Conservation (phyloP, 2,113 vertebrate genomes). For the Corythornis cristatus region DNA sequence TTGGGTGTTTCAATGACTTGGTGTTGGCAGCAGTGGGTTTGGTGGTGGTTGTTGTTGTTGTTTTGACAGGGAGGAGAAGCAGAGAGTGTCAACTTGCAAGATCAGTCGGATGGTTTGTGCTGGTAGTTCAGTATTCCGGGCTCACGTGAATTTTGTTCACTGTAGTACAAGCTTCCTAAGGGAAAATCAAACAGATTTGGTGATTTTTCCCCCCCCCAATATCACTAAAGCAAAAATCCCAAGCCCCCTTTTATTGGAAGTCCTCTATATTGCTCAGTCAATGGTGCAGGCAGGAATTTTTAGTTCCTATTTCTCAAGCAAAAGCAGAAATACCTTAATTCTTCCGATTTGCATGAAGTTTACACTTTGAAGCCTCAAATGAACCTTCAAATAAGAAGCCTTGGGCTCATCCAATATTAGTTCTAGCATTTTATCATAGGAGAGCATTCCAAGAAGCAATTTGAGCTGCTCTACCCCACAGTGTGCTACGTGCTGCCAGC, state of each 20-base stretch:
- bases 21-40: neutral
- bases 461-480: neutral
- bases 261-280: neutral
- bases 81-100: neutral
- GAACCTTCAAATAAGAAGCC: neutral
- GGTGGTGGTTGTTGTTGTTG: neutral
- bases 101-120: neutral
- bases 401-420: neutral
- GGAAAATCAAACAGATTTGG: neutral
- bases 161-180: neutral
- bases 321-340: neutral
- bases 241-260: neutral
- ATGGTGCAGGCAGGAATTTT: neutral
- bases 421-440: neutral
- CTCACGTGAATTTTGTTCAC: neutral
- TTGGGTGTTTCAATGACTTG: conserved; percentile 9
- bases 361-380: neutral
- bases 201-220: fast-evolving
- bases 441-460: neutral
- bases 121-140: neutral
- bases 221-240: neutral
- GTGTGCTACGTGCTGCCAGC: fast-evolving
- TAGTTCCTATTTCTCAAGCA: neutral
- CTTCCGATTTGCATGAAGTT: neutral
- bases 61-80: conserved; percentile 43